phyloP scores from a whole-genome alignment of 53 echinoderm and acorn worm species.

The Patiria pectinifera region DNA sequence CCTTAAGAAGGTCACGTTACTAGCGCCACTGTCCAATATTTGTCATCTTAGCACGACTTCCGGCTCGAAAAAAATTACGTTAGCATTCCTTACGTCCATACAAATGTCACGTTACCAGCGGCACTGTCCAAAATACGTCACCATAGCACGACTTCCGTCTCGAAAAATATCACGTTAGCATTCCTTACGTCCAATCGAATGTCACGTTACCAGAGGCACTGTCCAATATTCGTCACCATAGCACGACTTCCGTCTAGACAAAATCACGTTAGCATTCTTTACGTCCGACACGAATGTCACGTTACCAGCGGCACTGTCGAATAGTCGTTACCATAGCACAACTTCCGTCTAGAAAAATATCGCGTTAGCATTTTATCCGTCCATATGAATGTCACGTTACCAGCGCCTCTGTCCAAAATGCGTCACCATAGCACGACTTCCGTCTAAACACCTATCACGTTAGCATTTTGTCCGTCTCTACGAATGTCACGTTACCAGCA shows the following conservation, averaged over 20 bases:
- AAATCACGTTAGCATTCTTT: too few species aligned
- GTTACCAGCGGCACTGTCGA: too few species aligned
- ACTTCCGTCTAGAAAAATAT: too few species aligned
- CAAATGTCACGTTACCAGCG: not conserved
- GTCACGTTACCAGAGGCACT: too few species aligned
- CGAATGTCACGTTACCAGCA: conserved; percentile 6
- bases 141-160: conserved; percentile 18
- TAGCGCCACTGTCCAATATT: too few species aligned
- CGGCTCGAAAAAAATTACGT: too few species aligned
- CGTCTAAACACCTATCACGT: not conserved
- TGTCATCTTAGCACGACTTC: too few species aligned
- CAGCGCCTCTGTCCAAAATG: conserved; percentile 1
- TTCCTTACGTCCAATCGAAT: not conserved
- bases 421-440: conserved; percentile 26
- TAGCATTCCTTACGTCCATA: conserved; percentile 30
- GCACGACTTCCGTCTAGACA: not conserved
- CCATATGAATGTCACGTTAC: conserved; percentile 14
- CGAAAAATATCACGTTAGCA: not conserved
- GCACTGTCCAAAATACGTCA: conserved; percentile 15
- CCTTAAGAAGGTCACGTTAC: too few species aligned
- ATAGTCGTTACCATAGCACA: too few species aligned
- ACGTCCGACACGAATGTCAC: too few species aligned
- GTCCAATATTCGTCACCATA: not conserved
- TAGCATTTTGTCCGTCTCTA: conserved; percentile 14
- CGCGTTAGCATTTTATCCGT: not conserved